Base-by-base conservation (phyloP, 2,888 invertebrate species). In the Morpho deidamia region DNA sequence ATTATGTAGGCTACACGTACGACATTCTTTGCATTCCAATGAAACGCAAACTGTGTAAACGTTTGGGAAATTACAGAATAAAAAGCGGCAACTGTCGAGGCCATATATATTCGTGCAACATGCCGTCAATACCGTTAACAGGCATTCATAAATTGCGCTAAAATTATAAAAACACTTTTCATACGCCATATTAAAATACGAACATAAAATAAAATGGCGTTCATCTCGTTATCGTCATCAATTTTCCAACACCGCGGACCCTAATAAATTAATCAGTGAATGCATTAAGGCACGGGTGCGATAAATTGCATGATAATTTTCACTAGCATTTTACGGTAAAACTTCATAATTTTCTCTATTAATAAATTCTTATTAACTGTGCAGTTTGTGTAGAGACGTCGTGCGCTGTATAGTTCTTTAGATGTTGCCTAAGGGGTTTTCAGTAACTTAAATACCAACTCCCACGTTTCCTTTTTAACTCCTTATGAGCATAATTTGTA, bases 241-340 rank as follows among this genome's bases (percentile, higher is more conserved):
- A 76, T 78, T 76, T 72, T 68, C 69, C 71, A 71, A 68, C 71
- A 68, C 69, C 78, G 78, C 70, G 81, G 79, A 78, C 68, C 62
- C 68, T 71, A 78, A 80, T 79, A 81, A 81, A 84, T 83, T 79
- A 80, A 82, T 82, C 78, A 81, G 73, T 61, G 68, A 67, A 71
- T 72, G 74, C 75, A 78, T 81, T 78, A 75, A 76, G 70, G 72
- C 72, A 59, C 71, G 66, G 73, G 69, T 72, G 75, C 72, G 63
- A 77, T 77, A 78, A 79, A 84, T 83, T 76, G 76, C 66, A 69
- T 78, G 80, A 82, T 79, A 72, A 78, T 81, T 83, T 75, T 72
- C 70, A 60, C 54, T 59, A 69, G 67, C 78, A 78, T 77, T 73
- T 71, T 74, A 75, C 63, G 62, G 43, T 51, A 32, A 54, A 58